A percentile compares a stretch with the other conserved stretches of the same genome.
phyloP scores from a whole-genome alignment of 2,797 vertebrate genomes.

The Molossus molossus region DNA sequence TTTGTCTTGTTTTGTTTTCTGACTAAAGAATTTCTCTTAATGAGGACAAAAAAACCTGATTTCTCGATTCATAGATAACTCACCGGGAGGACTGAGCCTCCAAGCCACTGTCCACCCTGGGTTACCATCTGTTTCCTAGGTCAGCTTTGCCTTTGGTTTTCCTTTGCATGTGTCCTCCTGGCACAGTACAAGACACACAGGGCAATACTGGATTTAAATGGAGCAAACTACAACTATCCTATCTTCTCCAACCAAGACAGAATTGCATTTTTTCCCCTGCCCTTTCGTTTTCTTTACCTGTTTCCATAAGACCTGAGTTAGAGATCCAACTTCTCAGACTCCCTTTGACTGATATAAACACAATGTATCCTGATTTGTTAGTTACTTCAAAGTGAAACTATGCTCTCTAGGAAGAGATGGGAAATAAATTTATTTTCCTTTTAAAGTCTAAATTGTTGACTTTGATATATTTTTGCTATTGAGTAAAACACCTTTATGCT shows the following conservation, averaged over 20 bases:
- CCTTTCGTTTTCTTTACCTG: not conserved
- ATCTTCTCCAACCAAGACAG: not conserved
- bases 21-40: not conserved
- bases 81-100: fast-evolving
- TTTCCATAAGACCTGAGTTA: not conserved
- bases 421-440: not conserved
- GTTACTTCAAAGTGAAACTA: constrained; percentile 31
- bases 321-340: not conserved
- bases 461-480: not conserved
- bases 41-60: not conserved
- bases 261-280: not conserved
- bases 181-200: not conserved
- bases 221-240: not conserved
- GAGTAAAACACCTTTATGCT: not conserved
- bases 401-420: not conserved
- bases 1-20: not conserved
- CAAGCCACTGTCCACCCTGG: not conserved
- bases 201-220: not conserved
- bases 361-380: not conserved
- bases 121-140: not conserved
- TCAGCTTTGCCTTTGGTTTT: not conserved
- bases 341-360: not conserved
- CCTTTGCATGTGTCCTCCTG: not conserved
- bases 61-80: not conserved
- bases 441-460: not conserved